Base-by-base conservation (phyloP, 2,797 vertebrate species). In the Diplodus puntazzo region DNA sequence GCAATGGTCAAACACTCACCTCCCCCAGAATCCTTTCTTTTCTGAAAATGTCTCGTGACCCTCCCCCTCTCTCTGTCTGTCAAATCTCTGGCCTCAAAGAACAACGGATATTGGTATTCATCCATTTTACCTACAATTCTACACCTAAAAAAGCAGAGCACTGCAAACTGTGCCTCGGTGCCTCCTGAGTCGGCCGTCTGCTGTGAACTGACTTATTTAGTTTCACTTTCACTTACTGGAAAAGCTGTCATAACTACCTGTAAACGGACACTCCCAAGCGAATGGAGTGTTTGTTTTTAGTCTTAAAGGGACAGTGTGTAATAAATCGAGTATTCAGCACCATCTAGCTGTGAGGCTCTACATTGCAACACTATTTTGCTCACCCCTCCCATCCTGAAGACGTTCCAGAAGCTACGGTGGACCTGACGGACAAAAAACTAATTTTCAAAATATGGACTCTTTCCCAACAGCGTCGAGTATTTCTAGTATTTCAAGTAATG, bases 41-140 rank as follows among this genome's bases (percentile, higher is more conserved):
- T 91, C 25, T 60, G 50, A 66, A 95, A 94, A 68, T 93, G 42
- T 21, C 57, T 83, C 9, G 30, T 14, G 25, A 92, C 66, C 55
- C 84, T 93, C 1, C 62, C 34, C 34, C 34, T 63, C 9, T 88
- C 85, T 39, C 1, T 69, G 17, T 81, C 52, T 3, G 55, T 81
- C 17, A 92, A 72, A n/a, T 79, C 25, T 20, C 57, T 75, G 0
- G 83, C 80, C 21, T 92, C 84, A 84, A 94, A 94, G 78, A 75
- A 90, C 66, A 94, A n/a, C 0, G 43, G 0, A 45, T 89, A 1
- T 7, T 23, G 45, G 48, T 76, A 87, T n/a, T 79, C 42, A 20
- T 80, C 79, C 93, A 93, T 94, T 60, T 61, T 61, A 3, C 1
- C 10, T 13, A 2, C 5, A 21, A 4, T 3, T 57, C 3, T 67